phyloP scores from a whole-genome alignment of 2,888 invertebrate species.

The Cyclophora punctaria region DNA sequence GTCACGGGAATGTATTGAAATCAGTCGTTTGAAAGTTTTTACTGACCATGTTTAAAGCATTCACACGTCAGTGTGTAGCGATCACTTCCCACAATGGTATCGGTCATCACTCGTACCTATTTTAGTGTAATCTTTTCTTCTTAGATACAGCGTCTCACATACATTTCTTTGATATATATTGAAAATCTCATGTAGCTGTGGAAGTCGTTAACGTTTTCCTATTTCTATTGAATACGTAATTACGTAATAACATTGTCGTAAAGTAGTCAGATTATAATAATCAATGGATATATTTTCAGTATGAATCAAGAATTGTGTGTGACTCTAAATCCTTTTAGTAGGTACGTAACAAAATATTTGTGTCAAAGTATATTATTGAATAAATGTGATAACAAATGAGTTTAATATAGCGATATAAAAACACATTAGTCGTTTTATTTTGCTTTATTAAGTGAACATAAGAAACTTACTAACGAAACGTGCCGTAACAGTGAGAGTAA shows the following conservation, averaged over 20 bases:
- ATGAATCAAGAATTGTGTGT: conserved; percentile 45
- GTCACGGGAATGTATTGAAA: no score
- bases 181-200: conserved; percentile 11
- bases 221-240: background rate
- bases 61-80: conserved; percentile 9
- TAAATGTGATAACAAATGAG: conserved; percentile 75
- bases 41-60: conserved; percentile 6
- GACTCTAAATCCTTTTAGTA: conserved; percentile 51
- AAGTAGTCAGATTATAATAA: background rate
- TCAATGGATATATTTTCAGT: conserved; percentile 19
- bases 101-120: conserved; percentile 48
- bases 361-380: conserved; percentile 73
- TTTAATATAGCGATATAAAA: conserved; percentile 72
- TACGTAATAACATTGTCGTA: conserved; percentile 1
- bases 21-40: no score
- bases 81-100: conserved; percentile 42
- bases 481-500: no score
- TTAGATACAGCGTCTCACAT: conserved; percentile 34
- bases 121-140: conserved; percentile 49
- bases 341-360: conserved; percentile 66
- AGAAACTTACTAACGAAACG: no score
- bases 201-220: conserved; percentile 4
- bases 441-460: no score
- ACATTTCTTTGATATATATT: conserved; percentile 42
- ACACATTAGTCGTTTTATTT: conserved; percentile 23